A percentile compares a stretch with the other conserved stretches of the same genome.
Evolutionary conservation across 1,140 invertebrate species (phyloP).

Genomic region (Habropoda laboriosa): DNA sequence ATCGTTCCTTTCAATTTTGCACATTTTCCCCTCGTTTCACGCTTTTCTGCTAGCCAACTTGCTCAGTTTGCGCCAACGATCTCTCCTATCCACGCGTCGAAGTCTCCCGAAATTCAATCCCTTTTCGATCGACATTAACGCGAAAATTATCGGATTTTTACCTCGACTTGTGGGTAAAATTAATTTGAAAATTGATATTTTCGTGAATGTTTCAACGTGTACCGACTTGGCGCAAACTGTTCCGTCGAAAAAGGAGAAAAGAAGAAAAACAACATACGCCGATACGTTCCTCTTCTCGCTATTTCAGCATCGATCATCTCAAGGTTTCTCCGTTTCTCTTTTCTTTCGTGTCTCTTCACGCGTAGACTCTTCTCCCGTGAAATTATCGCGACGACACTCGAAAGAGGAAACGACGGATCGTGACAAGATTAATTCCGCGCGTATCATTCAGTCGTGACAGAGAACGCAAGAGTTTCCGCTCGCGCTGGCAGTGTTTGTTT

Average conservation of each 20-base stretch:
- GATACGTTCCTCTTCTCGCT: constrained; percentile 4
- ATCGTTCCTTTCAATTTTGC: background rate
- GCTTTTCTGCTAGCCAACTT: background rate
- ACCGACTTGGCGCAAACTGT: constrained; percentile 32
- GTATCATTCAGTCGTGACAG: constrained; percentile 35
- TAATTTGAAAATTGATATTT: too few species aligned
- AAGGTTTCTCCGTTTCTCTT: background rate
- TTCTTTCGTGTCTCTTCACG: background rate
- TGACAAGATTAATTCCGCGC: background rate
- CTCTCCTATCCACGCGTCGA: background rate
- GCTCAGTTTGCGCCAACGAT: constrained; percentile 14
- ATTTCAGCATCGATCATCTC: constrained; percentile 34
- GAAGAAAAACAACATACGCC: background rate
- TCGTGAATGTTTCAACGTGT: background rate
- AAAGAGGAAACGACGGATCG: constrained; percentile 29
- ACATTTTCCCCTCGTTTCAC: background rate
- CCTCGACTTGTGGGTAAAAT: too few species aligned
- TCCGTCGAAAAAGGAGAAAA: background rate
- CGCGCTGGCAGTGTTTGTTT: constrained; percentile 59
- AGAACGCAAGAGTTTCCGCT: constrained; percentile 38
- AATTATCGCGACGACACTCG: constrained; percentile 1
- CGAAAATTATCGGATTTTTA: too few species aligned
- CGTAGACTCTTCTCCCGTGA: background rate
- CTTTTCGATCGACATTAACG: too few species aligned
- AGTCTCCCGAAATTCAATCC: background rate